Evolutionary conservation across 2,113 vertebrate genomes (phyloP), one percentile per base, ranked within the genome.

Genomic region (Agapornis roseicollis): DNA sequence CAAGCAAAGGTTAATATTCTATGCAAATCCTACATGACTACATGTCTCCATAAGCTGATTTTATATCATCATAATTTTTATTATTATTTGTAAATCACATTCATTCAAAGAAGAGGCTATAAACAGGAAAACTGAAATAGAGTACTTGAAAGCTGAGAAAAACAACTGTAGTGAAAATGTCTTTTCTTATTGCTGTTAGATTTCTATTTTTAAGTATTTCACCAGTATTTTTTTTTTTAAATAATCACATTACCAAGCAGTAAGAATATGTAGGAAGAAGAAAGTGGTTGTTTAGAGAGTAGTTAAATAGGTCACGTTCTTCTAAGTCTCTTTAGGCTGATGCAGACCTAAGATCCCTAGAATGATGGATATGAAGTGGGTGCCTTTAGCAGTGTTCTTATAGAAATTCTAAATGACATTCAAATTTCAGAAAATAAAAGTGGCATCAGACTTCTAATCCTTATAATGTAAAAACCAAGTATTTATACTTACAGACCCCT

Each of bases 111-210:
- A 47, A 58, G 11, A 91, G 11, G 60, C 12, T 56, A 61, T 41
- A 52, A 76, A 82, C 28, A 85, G 10, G 37, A 76, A 91, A 80
- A 19, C 28, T 90, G 85, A 83, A 93, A 85, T 80, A 89, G 89
- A 83, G 9, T 37, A 90, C 29, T 47, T 52, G 60, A 52, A 89
- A 97, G 44, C 31, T 76, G 18, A 73, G 64, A 89, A 94, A 89
- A 96, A 80, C 50, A 58, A 70, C 9, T 77, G 53, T 55, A n/a
- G 89, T 71, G n/a, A 66, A 49, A 80, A 39, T 87, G 24, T 80
- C 53, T 92, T 94, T 87, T 70, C n/a, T 84, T 81, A 89, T 84
- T 90, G 87, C 42, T 74, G 56, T 56, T 94, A 74, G 52, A 37
- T 69, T 88, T 82, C 11, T 88, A 22, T 50, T 70, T 64, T 72